Evolutionary conservation across 37 sponge, comb jelly and placozoan genomes (phyloP).

Genomic region (Lycopodina hypogea): DNA sequence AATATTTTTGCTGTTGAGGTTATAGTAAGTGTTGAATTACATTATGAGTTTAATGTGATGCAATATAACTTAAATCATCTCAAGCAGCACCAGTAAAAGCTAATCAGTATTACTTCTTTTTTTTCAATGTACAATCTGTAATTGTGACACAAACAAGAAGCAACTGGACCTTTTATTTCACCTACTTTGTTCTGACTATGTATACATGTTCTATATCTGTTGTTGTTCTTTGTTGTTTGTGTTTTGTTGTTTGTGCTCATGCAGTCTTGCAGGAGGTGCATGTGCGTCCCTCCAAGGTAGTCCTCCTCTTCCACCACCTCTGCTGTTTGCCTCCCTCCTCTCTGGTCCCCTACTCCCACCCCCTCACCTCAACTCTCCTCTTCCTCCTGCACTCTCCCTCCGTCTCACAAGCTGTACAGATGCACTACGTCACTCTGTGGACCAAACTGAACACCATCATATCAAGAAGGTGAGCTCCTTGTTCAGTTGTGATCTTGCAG

Average conservation of each 20-base stretch:
- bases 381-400: slow-evolving; percentile 48
- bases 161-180: background rate
- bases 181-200: background rate
- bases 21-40: no score
- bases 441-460: slow-evolving; percentile 56
- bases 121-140: no score
- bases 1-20: no score
- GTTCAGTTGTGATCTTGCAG: no score
- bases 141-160: no score
- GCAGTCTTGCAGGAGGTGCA: slow-evolving; percentile 44
- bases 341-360: slow-evolving; percentile 35
- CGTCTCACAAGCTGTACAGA: slow-evolving; percentile 47
- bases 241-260: background rate
- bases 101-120: no score
- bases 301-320: slow-evolving; percentile 43
- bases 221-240: background rate
- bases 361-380: slow-evolving; percentile 45
- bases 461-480: slow-evolving; percentile 45
- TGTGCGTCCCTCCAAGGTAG: slow-evolving; percentile 36
- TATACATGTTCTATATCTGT: background rate
- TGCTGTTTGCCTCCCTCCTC: slow-evolving; percentile 26
- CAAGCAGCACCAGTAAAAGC: no score
- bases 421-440: slow-evolving; percentile 53
- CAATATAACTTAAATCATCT: no score
- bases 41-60: no score